phyloP scores from a whole-genome alignment of 64 coral and sea anemone genomes.

The Pachyseris speciosa region DNA sequence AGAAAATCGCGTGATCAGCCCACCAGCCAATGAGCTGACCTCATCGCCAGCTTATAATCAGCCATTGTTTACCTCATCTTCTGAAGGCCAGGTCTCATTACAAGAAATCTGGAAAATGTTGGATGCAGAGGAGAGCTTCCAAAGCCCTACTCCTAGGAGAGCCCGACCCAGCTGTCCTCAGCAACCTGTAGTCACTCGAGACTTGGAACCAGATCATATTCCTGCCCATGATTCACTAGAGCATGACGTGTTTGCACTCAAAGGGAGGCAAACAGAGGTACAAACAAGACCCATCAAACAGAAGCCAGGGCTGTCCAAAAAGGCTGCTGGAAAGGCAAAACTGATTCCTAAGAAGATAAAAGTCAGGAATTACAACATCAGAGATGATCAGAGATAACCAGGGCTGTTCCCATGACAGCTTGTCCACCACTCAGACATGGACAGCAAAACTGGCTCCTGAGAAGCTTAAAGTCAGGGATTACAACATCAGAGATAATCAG shows the following conservation, averaged over 20 bases:
- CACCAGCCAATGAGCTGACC: slow-evolving; percentile 36
- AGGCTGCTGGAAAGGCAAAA: slow-evolving; percentile 85
- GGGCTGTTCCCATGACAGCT: neutral
- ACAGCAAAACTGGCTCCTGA: slow-evolving; percentile 59
- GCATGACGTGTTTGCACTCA: slow-evolving; percentile 78
- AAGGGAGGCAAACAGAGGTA: slow-evolving; percentile 66
- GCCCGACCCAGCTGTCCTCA: neutral
- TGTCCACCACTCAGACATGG: too few relatives aligned
- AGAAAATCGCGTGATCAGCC: slow-evolving; percentile 5
- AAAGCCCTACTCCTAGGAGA: slow-evolving; percentile 61
- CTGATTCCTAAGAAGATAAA: slow-evolving; percentile 54
- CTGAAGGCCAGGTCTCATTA: slow-evolving; percentile 88
- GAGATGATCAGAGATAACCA: slow-evolving; percentile 54
- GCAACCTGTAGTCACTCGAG: neutral
- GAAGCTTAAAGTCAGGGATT: slow-evolving; percentile 85
- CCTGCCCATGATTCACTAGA: slow-evolving; percentile 40
- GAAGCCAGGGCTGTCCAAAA: slow-evolving; percentile 71
- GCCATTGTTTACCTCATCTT: slow-evolving; percentile 89
- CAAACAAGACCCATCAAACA: slow-evolving; percentile 45
- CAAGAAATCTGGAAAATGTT: slow-evolving; percentile 99
- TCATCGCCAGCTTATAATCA: slow-evolving; percentile 58
- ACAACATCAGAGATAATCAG: slow-evolving; percentile 82
- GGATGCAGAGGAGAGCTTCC: slow-evolving; percentile 92
- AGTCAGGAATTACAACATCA: slow-evolving; percentile 96
- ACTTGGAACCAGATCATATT: slow-evolving; percentile 52